Evolutionary conservation across 2,888 invertebrate species (phyloP).

Genomic region (Meghimatium bilineatum): DNA sequence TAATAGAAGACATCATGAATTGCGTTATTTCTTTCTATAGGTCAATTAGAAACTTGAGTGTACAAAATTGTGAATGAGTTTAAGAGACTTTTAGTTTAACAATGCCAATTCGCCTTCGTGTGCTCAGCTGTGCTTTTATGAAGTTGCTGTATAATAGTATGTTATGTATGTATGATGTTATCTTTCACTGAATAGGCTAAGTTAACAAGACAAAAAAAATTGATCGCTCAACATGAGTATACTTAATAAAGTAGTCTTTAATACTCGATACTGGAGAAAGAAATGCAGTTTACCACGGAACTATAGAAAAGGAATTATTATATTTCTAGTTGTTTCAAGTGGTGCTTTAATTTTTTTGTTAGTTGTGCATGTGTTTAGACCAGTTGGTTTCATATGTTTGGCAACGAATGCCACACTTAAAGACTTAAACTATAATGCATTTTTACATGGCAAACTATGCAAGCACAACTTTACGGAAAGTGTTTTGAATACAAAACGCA

Average conservation of each 20-base stretch:
- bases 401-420: background rate
- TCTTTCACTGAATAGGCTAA: no score
- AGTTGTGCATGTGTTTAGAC: background rate
- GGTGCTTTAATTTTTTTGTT: background rate
- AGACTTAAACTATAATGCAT: background rate
- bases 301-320: background rate
- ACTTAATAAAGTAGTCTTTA: background rate
- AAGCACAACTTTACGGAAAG: conserved; percentile 22
- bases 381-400: background rate
- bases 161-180: no score
- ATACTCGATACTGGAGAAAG: background rate
- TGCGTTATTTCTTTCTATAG: no score
- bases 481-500: conserved; percentile 5
- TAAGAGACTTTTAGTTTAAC: no score
- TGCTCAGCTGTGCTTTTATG: no score
- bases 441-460: background rate
- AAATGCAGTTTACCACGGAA: background rate
- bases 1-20: no score
- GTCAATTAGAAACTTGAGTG: no score
- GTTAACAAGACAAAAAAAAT: no score
- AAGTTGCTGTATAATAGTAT: no score
- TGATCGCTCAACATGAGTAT: no score
- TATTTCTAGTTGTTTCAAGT: background rate
- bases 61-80: no score
- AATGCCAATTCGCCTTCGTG: no score